Conservation (phyloP, 2,888 invertebrate species). For the Pheosia tremula region DNA sequence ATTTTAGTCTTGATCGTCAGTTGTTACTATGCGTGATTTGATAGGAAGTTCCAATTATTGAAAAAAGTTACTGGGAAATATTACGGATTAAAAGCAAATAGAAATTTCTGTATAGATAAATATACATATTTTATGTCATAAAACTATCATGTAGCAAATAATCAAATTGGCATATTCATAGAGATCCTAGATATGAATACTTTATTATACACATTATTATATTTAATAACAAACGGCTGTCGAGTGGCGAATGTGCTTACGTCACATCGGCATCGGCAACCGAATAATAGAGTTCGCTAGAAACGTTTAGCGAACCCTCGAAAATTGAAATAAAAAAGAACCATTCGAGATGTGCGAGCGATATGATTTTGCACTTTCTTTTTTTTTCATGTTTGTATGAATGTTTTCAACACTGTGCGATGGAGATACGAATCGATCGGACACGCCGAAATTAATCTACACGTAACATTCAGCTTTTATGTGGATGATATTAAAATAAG, state of each 20-base stretch:
- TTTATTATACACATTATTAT: slow-evolving; percentile 81
- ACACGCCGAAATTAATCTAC: slow-evolving; percentile 44
- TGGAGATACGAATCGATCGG: slow-evolving; percentile 64
- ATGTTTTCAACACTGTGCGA: slow-evolving; percentile 71
- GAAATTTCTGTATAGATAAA: no score
- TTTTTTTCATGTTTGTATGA: slow-evolving; percentile 62
- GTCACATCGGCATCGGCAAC: slow-evolving; percentile 76
- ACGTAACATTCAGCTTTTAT: slow-evolving; percentile 15
- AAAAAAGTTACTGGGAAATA: background rate
- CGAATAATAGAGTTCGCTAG: slow-evolving; percentile 82
- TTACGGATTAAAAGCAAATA: no score
- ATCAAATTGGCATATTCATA: slow-evolving; percentile 75
- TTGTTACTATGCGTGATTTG: slow-evolving; percentile 51
- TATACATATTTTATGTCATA: background rate
- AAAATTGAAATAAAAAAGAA: slow-evolving; percentile 81
- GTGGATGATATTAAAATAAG: background rate
- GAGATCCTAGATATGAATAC: slow-evolving; percentile 81
- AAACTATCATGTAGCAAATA: slow-evolving; percentile 32
- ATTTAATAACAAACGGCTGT: slow-evolving; percentile 79
- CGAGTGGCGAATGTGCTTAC: slow-evolving; percentile 77
- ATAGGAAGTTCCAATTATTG: slow-evolving; percentile 22
- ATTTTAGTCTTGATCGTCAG: slow-evolving; percentile 55
- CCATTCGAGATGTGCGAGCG: slow-evolving; percentile 82
- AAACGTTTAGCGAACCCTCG: slow-evolving; percentile 82
- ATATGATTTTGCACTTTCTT: slow-evolving; percentile 83